phyloP scores from a whole-genome alignment of 2,113 vertebrate genomes.

The Guaruba guarouba region DNA sequence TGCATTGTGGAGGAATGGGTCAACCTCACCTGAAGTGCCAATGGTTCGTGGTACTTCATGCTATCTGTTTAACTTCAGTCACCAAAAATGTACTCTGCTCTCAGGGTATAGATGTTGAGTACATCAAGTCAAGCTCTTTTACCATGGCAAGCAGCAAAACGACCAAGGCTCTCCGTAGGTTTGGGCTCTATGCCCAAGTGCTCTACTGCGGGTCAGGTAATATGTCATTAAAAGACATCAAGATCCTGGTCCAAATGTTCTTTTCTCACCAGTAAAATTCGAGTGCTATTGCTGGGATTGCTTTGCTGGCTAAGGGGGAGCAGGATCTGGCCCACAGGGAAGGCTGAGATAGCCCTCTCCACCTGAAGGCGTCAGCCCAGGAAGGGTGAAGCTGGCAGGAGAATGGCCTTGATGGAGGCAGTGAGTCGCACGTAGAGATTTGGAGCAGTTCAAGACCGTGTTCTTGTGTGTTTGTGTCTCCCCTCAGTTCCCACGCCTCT shows the following conservation, averaged over 20 bases:
- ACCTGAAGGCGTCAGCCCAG: neutral
- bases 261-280: neutral
- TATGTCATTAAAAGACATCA: neutral
- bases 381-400: neutral
- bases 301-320: neutral
- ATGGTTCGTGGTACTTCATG: neutral
- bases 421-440: neutral
- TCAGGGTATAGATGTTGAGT: neutral
- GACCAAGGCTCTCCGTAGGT: neutral
- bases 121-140: neutral
- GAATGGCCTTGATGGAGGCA: neutral
- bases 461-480: constrained; percentile 50
- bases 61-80: neutral
- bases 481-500: constrained; percentile 65
- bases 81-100: neutral
- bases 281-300: neutral
- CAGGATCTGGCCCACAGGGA: neutral
- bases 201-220: neutral
- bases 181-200: neutral
- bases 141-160: neutral
- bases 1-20: neutral
- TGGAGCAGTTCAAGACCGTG: neutral
- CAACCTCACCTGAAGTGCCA: neutral
- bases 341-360: neutral
- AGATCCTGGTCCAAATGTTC: neutral